These are phyloP conservation scores for Zapornia atra DNA, from an alignment of 2,113 vertebrate genomes.

Conservation along the genomic window DNA sequence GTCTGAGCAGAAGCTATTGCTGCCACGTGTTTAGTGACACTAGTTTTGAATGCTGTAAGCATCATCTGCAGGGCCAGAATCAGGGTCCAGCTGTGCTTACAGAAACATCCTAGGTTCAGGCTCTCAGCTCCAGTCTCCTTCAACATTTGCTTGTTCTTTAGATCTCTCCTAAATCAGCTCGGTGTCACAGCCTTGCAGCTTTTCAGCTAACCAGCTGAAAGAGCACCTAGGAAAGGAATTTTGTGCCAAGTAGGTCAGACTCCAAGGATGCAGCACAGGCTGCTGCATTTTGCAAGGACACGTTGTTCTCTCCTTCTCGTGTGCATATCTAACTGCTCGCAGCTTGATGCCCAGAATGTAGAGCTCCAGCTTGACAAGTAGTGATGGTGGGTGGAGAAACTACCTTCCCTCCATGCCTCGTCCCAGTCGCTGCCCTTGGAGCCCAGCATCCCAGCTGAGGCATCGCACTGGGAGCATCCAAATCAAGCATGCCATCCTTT, in stretches of 20 bases:
- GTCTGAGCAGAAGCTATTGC: not conserved
- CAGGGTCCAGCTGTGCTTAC: not conserved
- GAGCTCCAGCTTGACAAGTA: not conserved
- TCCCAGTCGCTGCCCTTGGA: not conserved
- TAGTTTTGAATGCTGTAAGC: not conserved
- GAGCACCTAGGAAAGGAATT: not conserved
- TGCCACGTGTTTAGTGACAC: not conserved
- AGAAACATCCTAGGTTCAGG: not conserved
- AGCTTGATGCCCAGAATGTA: not conserved
- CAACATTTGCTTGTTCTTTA: not conserved
- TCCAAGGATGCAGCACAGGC: rapidly evolving
- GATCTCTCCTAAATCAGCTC: not conserved
- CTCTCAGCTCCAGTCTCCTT: not conserved
- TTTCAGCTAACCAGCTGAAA: not conserved
- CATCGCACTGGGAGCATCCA: rapidly evolving
- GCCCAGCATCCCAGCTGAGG: not conserved
- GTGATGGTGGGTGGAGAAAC: not conserved
- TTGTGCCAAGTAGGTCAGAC: not conserved
- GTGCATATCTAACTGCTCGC: rapidly evolving
- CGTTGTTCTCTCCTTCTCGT: rapidly evolving
- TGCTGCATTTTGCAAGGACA: not conserved
- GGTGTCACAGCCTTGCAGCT: not conserved
- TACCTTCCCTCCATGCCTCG: not conserved
- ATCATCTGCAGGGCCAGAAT: not conserved
- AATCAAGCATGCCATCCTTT: rapidly evolving